Evolutionary conservation across 2,113 vertebrate species (phyloP).

Genomic region (Actinemys pallida): DNA sequence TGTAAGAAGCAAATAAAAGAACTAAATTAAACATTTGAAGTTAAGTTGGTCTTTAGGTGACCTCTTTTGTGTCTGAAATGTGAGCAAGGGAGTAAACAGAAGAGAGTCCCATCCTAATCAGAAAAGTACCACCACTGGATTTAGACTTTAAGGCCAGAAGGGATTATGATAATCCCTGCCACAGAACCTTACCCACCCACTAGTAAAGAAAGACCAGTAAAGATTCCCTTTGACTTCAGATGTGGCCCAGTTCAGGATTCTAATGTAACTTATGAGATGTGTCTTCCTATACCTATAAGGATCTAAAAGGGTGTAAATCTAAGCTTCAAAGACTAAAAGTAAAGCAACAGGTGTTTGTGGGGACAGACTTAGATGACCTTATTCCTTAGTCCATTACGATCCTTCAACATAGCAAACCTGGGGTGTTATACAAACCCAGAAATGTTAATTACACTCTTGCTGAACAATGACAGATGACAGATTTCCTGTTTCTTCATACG

Average conservation of each 20-base stretch:
- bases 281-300: background rate
- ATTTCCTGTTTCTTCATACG: background rate
- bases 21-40: fast-evolving
- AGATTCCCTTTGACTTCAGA: background rate
- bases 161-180: background rate
- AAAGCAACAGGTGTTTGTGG: fast-evolving
- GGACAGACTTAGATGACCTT: background rate
- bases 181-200: background rate
- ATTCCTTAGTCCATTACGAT: background rate
- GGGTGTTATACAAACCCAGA: background rate
- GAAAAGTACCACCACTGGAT: background rate
- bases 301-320: background rate
- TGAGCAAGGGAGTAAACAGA: background rate
- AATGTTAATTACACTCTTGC: background rate
- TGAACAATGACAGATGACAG: background rate
- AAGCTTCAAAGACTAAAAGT: background rate
- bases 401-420: background rate
- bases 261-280: background rate
- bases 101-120: background rate
- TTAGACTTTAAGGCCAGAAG: background rate
- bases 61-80: background rate
- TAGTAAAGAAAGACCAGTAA: background rate
- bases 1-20: background rate
- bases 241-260: background rate
- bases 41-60: background rate